Base-by-base conservation (phyloP, 1,140 invertebrate genomes). In the Gryllus bimaculatus region DNA sequence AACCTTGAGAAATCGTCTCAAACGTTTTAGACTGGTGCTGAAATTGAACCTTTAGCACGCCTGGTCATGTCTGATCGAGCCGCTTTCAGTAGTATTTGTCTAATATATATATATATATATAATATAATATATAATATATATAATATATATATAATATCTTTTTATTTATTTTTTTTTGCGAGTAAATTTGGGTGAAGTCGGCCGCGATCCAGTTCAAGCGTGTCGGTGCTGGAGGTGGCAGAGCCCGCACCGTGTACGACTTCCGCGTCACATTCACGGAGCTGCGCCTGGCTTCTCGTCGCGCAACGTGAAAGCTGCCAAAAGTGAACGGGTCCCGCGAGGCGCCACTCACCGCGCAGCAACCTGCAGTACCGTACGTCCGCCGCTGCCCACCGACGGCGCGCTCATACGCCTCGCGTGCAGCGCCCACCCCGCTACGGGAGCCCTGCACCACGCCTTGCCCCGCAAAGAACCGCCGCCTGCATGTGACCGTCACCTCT, bases 191-290 rank as follows among this genome's bases (percentile, higher is more conserved):
- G 5, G 26, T 5, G 1, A 5, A 39, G 26, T 5, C 1, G 1
- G 26, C n/a, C 54, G 10, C 7, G 10, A 7, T 18, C 81, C 86
- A 92, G 88, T 94, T 94, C 84, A 89, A 90, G 85, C n/a, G 92
- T 92, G 39, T 91, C 90, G 5, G 87, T 91, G 79, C 88, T 90
- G 81, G 87, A 90, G 81, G 87, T 90, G n/a, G 82, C 86, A 88
- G 83, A 90, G 90, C 84, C 86, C 89, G n/a, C 78, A 89, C 90
- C 80, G 84, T 90, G 0, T 95, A 94, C 85, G 92, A 93, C 81
- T 97, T 98, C 86, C 89, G 91, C 80, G 89, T 97, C 26, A 93
- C 91, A 0, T 96, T 97, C 84, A 94, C 93, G 48, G 90, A 93
- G 84, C 88, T 95, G n/a, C 90, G 90, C 83, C 87, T 92, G 79